Evolutionary conservation across 2,797 vertebrate genomes (phyloP), one percentile per base, ranked within the genome.

Genomic region (Sebastes diploproa): DNA sequence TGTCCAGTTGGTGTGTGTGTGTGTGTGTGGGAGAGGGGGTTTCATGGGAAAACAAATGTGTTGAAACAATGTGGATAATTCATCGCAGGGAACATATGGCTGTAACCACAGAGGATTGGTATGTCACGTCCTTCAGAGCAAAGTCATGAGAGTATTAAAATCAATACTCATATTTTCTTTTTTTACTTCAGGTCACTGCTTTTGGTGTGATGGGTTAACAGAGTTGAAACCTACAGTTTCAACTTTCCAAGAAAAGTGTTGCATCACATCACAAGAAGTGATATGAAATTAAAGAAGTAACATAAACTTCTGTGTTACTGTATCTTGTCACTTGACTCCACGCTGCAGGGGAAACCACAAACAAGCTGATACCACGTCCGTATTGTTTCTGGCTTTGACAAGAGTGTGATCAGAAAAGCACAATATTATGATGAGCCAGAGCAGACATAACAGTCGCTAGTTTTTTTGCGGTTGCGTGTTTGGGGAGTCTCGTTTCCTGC

Each of bases 21-120:
- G 80, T 78, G 65, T 75, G 72, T 27, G 36, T 4, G 20, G 18
- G n/a, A 2, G 7, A 12, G 65, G 60, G 63, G 77, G 32, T 12
- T 77, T 88, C 78, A 84, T 86, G 80, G 88, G 91, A 81, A 84
- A 89, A 86, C 82, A 89, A 91, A 90, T 89, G 85, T 22, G 75
- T 78, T 69, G 83, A 90, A 76, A 87, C 78, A 81, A 38, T 75
- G 80, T 72, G 50, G 63, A 55, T 81, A 59, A 77, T 32, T 72
- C 32, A 34, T 5, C 14, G 3, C 11, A 68, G 66, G 59, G 60
- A 83, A 73, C 84, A 83, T 23, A 52, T 80, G 80, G 75, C 61
- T 12, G n/a, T 16, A 46, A 18, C 73, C 69, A 60, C 38, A 74
- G 67, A 75, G 65, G 66, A 66, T 12, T 9, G 25, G 25, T 64